A percentile compares a stretch with the other conserved stretches of the same genome.
phyloP scores from a whole-genome alignment of 2,113 vertebrate genomes.

The Eurystomus gularis region DNA sequence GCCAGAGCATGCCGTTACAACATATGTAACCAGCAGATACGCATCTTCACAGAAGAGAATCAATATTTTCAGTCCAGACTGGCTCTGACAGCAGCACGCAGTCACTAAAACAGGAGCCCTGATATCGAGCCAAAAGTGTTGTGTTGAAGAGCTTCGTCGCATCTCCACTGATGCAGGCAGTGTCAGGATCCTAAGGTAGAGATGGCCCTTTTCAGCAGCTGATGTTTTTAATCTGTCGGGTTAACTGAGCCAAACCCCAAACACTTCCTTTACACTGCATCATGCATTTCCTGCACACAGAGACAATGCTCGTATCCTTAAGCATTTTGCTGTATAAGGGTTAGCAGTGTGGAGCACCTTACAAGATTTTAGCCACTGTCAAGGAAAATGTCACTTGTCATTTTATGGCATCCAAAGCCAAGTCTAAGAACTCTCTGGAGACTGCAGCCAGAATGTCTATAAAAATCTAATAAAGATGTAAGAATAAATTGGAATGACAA shows the following conservation, averaged over 20 bases:
- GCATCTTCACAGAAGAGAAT: background rate
- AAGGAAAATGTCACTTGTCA: background rate
- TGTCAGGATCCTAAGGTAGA: background rate
- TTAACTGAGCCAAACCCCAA: background rate
- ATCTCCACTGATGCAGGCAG: background rate
- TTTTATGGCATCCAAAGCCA: background rate
- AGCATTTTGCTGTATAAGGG: background rate
- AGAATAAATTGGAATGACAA: background rate
- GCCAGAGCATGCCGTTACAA: background rate
- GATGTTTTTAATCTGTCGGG: background rate
- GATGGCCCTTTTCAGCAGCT: background rate
- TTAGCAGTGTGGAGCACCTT: background rate
- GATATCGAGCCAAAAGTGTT: background rate
- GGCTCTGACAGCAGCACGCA: background rate
- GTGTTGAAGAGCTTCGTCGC: background rate
- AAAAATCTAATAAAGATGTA: background rate
- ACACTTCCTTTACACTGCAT: background rate
- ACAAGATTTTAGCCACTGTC: background rate
- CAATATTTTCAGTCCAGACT: background rate
- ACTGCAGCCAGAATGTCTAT: background rate
- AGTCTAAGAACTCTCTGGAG: background rate
- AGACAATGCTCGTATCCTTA: background rate
- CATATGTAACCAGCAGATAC: background rate
- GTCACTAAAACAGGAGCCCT: background rate
- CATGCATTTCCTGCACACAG: background rate